Conservation (phyloP, 1,140 invertebrate species). For the Drosophila leontia region DNA sequence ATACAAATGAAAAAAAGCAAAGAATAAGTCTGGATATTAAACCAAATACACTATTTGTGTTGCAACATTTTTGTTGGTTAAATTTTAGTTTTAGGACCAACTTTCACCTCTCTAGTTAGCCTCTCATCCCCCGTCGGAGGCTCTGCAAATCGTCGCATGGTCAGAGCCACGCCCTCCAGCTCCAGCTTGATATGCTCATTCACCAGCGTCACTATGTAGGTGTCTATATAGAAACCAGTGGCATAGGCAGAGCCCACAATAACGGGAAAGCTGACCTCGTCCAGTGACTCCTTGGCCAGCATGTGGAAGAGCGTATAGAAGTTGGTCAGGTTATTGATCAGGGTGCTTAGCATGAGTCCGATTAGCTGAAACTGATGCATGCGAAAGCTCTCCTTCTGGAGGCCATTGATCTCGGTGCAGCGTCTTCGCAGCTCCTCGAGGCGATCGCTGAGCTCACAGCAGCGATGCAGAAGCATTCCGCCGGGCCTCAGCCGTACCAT, state of each 20-base stretch:
- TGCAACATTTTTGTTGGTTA: too few relatives aligned
- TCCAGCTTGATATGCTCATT: constrained; percentile 72
- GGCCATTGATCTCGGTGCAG: constrained; percentile 54
- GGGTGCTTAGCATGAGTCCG: constrained; percentile 67
- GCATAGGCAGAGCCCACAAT: constrained; percentile 61
- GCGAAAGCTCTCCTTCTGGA: constrained; percentile 56
- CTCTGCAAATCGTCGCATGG: constrained; percentile 55
- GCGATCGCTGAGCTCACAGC: constrained; percentile 56
- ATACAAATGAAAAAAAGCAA: too few relatives aligned
- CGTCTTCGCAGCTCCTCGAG: constrained; percentile 39
- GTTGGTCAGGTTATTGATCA: constrained; percentile 79
- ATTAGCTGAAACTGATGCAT: constrained; percentile 76
- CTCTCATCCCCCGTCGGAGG: constrained; percentile 16
- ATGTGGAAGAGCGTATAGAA: constrained; percentile 73
- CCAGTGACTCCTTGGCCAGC: constrained; percentile 56
- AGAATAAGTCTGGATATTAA: too few relatives aligned
- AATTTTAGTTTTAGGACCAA: too few relatives aligned
- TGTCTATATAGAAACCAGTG: constrained; percentile 72
- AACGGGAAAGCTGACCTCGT: constrained; percentile 48
- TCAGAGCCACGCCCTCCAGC: constrained; percentile 40
- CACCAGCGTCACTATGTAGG: constrained; percentile 69
- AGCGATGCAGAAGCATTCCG: constrained; percentile 30
- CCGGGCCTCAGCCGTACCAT: not conserved
- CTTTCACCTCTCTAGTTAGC: constrained; percentile 52
- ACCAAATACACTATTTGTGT: too few relatives aligned